Evolutionary conservation across 2,113 vertebrate genomes (phyloP).

Genomic region (Felis chaus): DNA sequence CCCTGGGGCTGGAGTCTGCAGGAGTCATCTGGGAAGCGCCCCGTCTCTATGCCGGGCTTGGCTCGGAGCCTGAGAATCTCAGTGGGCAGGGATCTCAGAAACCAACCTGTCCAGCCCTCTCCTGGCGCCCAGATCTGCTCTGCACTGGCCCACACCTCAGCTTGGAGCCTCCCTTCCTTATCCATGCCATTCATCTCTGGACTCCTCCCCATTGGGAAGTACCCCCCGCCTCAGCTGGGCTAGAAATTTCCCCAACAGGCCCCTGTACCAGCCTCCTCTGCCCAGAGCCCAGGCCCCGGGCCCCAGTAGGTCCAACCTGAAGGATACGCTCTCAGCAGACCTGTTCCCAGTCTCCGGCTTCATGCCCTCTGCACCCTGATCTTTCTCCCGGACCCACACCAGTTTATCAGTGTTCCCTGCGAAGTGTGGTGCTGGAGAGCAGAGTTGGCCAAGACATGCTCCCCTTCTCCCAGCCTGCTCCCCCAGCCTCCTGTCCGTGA

Average conservation of each 20-base stretch:
- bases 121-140: background rate
- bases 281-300: background rate
- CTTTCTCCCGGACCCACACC: background rate
- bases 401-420: background rate
- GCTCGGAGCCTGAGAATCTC: background rate
- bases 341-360: background rate
- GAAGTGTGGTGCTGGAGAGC: background rate
- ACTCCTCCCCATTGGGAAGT: fast-evolving
- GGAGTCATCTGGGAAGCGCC: background rate
- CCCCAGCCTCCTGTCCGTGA: fast-evolving
- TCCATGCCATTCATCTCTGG: background rate
- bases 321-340: fast-evolving
- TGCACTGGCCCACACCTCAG: background rate
- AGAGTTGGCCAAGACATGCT: background rate
- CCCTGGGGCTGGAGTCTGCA: background rate
- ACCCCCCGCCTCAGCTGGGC: background rate
- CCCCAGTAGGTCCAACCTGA: background rate
- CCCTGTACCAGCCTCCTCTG: background rate
- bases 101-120: background rate
- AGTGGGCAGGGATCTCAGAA: background rate
- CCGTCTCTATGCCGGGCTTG: background rate
- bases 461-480: background rate
- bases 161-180: background rate
- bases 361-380: too few species aligned
- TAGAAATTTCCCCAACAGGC: background rate